Evolutionary conservation across 1,140 invertebrate species (phyloP).

Genomic region (Brachionus koreanus): DNA sequence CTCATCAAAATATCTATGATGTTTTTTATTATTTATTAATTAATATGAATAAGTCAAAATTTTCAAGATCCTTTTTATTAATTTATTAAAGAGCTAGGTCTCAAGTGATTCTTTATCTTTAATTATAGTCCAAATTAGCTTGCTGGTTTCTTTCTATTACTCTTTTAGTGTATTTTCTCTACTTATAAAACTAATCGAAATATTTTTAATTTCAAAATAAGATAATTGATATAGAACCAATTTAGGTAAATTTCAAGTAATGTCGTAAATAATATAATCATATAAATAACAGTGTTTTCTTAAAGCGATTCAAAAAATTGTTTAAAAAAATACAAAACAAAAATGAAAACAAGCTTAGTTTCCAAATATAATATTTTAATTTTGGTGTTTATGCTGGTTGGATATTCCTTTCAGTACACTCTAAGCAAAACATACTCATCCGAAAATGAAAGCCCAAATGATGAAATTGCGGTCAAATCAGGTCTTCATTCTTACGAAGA

Average conservation of each 20-base stretch:
- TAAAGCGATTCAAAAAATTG: neutral
- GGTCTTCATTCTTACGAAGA: neutral
- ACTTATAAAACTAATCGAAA: neutral
- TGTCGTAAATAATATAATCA: neutral
- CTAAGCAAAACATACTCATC: neutral
- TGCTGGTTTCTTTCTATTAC: neutral
- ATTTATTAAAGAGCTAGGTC: neutral
- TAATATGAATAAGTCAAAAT: neutral
- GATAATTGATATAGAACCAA: neutral
- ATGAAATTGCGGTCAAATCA: neutral
- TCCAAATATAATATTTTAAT: neutral
- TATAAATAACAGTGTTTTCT: neutral
- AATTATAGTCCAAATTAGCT: conserved; percentile 1
- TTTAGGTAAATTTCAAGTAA: conserved; percentile 4
- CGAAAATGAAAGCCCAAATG: neutral
- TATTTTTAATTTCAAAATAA: neutral
- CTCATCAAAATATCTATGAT: neutral
- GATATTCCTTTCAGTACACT: neutral
- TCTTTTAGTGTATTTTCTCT: neutral
- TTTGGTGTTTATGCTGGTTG: neutral
- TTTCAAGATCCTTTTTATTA: neutral
- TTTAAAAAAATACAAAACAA: neutral
- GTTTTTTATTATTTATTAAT: neutral
- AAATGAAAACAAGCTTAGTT: neutral
- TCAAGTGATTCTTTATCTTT: conserved; percentile 27